These are phyloP conservation scores for Lutjanus argentimaculatus DNA, from an alignment of 2,797 vertebrate species.

Conservation along the genomic window DNA sequence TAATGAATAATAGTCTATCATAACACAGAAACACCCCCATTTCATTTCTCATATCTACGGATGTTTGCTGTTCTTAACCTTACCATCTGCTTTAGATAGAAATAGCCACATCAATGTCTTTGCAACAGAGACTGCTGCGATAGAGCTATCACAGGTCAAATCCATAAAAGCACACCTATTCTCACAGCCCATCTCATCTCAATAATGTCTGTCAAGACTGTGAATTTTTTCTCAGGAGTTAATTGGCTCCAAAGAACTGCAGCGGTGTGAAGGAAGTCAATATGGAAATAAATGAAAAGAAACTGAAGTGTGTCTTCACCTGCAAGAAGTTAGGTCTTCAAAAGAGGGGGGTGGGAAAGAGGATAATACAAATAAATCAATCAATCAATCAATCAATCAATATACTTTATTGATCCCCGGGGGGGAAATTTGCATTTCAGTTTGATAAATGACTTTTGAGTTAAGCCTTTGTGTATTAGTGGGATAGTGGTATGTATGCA, in stretches of 20 bases:
- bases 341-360: not conserved
- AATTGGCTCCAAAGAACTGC: constrained; percentile 54
- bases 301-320: constrained; percentile 45
- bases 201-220: constrained; percentile 36
- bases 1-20: not conserved
- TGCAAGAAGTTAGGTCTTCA: not conserved
- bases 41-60: not conserved
- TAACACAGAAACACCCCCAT: not conserved
- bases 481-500: not conserved
- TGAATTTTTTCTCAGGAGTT: constrained; percentile 51
- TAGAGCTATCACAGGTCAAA: not conserved
- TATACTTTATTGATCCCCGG: too few relatives aligned
- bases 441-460: not conserved
- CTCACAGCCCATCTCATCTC: not conserved
- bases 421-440: too few relatives aligned
- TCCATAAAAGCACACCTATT: not conserved
- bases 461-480: not conserved
- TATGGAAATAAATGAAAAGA: constrained; percentile 62
- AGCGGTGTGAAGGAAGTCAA: constrained; percentile 55
- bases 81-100: not conserved
- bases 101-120: not conserved
- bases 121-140: not conserved
- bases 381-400: too few relatives aligned
- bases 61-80: not conserved
- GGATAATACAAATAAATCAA: not conserved